phyloP scores from a whole-genome alignment of 2,113 vertebrate genomes.

The Salvelinus namaycush region DNA sequence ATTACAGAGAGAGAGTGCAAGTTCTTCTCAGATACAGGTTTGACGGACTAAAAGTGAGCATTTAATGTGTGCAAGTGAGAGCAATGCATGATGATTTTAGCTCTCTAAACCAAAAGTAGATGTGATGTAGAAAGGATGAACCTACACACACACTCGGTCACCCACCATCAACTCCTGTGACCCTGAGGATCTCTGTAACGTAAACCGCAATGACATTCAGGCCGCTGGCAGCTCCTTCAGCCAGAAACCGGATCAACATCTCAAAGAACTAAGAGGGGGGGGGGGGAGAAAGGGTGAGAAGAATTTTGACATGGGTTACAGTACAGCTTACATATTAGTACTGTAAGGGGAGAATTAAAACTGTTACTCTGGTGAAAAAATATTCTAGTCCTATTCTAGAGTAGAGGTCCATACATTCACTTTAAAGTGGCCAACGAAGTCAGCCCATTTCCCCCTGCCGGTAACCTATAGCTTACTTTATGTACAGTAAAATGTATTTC shows the following conservation, averaged over 20 bases:
- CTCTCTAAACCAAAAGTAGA: too few species aligned
- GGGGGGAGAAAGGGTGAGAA: neutral
- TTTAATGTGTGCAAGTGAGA: too few species aligned
- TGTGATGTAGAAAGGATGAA: too few species aligned
- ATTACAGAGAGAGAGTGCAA: too few species aligned
- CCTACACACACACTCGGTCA: slow-evolving; percentile 10
- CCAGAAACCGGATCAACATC: slow-evolving; percentile 69
- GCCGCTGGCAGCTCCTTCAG: slow-evolving; percentile 75
- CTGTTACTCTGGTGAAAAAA: neutral
- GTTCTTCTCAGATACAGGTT: too few species aligned
- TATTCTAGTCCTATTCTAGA: neutral
- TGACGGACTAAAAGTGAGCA: too few species aligned
- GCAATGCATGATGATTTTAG: too few species aligned
- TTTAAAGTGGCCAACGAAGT: neutral
- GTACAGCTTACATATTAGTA: slow-evolving; percentile 4
- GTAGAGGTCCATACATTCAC: neutral
- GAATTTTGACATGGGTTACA: neutral
- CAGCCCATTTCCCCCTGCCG: too few species aligned
- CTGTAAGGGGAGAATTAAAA: slow-evolving; percentile 39
- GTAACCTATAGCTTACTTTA: neutral
- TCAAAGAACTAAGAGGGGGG: slow-evolving; percentile 60
- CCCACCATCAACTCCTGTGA: slow-evolving; percentile 72
- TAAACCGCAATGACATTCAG: slow-evolving; percentile 78
- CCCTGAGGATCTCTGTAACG: slow-evolving; percentile 73
- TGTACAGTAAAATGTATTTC: neutral